Percentiles rank a stretch among this genome's conserved stretches.
phyloP scores from a whole-genome alignment of 2,888 invertebrate genomes.

The Nymphalis urticae region DNA sequence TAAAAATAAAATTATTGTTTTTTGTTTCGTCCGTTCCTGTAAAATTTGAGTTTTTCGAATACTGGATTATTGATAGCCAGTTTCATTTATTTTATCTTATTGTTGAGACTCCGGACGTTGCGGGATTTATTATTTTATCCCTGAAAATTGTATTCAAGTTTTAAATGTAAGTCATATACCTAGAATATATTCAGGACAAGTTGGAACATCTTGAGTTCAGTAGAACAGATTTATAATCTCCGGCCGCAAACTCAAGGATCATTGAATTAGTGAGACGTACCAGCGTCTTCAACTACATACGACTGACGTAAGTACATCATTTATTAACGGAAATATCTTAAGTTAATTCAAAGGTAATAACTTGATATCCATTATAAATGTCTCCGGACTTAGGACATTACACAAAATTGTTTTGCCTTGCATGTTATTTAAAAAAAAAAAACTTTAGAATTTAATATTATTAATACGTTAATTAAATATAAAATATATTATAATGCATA shows the following conservation, averaged over 20 bases:
- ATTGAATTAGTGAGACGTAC: conserved; percentile 51
- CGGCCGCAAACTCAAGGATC: conserved; percentile 57
- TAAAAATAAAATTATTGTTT: too few relatives aligned
- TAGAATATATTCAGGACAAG: conserved; percentile 32
- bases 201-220: conserved; percentile 48
- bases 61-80: too few relatives aligned
- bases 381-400: too few relatives aligned
- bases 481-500: too few relatives aligned
- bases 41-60: too few relatives aligned
- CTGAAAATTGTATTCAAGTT: conserved; percentile 10
- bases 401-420: too few relatives aligned
- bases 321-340: conserved; percentile 27
- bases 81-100: too few relatives aligned
- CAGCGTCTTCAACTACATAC: conserved; percentile 28
- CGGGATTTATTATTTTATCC: not conserved
- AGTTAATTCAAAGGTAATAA: conserved; percentile 12
- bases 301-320: conserved; percentile 22
- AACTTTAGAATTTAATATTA: too few relatives aligned
- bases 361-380: conserved; percentile 2
- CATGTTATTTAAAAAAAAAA: too few relatives aligned
- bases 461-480: too few relatives aligned
- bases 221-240: conserved; percentile 64
- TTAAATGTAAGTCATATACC: conserved; percentile 24
- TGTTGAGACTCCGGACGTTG: too few relatives aligned
- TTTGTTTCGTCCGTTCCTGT: too few relatives aligned